A percentile compares a stretch with the other conserved stretches of the same genome.
phyloP scores from a whole-genome alignment of 2,113 vertebrate genomes.

The Oplegnathus fasciatus region DNA sequence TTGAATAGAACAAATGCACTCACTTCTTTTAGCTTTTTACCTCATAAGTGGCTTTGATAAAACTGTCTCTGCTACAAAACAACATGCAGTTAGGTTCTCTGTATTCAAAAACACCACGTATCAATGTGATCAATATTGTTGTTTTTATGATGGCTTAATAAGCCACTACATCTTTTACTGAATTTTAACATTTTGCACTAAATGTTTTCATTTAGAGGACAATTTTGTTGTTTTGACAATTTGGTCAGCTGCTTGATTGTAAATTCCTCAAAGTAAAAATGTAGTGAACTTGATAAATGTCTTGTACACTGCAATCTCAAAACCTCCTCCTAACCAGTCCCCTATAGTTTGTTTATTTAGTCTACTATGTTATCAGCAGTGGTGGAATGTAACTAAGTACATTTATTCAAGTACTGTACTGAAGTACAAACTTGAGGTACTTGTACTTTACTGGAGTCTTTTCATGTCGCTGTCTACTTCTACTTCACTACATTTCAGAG shows the following conservation, averaged over 20 bases:
- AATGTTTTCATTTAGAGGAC: neutral
- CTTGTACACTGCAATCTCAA: neutral
- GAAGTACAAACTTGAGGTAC: no score
- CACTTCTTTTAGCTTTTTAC: no score
- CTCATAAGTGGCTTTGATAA: no score
- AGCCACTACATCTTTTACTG: neutral
- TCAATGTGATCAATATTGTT: no score
- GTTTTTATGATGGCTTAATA: neutral
- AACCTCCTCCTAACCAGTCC: neutral
- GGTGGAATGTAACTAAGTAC: no score
- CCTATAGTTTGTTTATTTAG: neutral
- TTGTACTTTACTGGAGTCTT: no score
- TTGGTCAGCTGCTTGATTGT: neutral
- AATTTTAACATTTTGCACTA: no score
- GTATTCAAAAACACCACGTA: no score
- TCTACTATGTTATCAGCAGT: no score
- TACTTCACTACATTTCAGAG: no score
- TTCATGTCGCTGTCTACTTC: no score
- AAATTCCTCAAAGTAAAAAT: neutral
- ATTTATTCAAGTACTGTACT: no score
- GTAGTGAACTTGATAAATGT: neutral
- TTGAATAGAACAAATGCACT: neutral
- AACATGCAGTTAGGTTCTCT: neutral
- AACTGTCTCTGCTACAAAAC: neutral
- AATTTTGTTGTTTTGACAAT: neutral